Evolutionary conservation across 2,113 vertebrate genomes (phyloP).

Genomic region (Ranitomeya imitator): DNA sequence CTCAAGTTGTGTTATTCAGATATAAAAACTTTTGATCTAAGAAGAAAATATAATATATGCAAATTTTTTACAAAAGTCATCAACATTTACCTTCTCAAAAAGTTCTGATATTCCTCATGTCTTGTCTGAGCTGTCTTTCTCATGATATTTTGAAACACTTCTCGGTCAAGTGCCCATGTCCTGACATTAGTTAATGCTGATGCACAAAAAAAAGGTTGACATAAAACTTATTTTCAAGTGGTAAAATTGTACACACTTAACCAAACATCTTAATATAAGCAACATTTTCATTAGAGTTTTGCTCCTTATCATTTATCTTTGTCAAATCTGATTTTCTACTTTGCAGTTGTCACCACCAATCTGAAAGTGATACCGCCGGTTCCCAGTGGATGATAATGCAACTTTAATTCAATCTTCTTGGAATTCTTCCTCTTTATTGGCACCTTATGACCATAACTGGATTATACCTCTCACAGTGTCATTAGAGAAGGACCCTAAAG

Average conservation of each 20-base stretch:
- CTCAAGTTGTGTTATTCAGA: neutral
- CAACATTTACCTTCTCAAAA: conserved; percentile 84
- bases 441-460: neutral
- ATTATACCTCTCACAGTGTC: neutral
- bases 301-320: neutral
- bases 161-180: conserved; percentile 90
- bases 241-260: neutral
- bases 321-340: neutral
- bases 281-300: neutral
- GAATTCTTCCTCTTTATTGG: neutral
- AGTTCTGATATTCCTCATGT: conserved; percentile 86
- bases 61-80: too few relatives aligned
- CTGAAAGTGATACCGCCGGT: neutral
- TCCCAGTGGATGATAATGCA: conserved; percentile 7
- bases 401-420: neutral
- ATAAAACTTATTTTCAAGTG: neutral
- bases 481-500: neutral
- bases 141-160: conserved; percentile 94
- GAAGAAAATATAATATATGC: too few relatives aligned
- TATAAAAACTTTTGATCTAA: too few relatives aligned
- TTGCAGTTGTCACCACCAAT: neutral
- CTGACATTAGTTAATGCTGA: conserved; percentile 82
- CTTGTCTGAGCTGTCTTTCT: conserved; percentile 87
- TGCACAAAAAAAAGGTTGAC: neutral
- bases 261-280: neutral